Evolutionary conservation across 2,888 invertebrate species (phyloP), one percentile per base, ranked within the genome.

Genomic region (Drosophila peninsularis): DNA sequence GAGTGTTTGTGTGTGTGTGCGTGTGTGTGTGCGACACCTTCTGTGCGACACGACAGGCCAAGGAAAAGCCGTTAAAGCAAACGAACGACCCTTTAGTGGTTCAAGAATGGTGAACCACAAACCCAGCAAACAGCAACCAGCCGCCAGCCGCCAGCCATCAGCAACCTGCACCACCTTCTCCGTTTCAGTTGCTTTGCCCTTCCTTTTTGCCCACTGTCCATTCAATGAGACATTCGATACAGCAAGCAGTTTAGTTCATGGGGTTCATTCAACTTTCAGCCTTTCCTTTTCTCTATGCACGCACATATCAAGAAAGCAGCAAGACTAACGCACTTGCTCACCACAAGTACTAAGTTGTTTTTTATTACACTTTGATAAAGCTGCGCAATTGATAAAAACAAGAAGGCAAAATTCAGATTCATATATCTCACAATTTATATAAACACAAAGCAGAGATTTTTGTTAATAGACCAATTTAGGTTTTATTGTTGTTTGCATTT

Each of bases 191-290:
- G 52, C 39, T 56, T 52, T 45, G 10, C 63, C 52, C 45, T 47
- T 30, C 45, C 45, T 30, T 49, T 49, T 13, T 41, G 52, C 47
- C 54, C 64, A 70, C 54, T 71, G 71, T 55, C 65, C 61, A 53
- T 42, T 70, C 30, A 52, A 64, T 34, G 37, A 19, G 27, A 37
- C 39, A 47, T 52, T 50, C 34, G 21, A 19, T 36, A 36, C 36
- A 36, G 34, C 72, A 47, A 4, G 30, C 30, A 47, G 30, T 30
- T 47, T 17, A 67, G 61, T 62, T 64, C 64, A 49, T 44, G 45
- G 49, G 62, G 82, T 84, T 82, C 82, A 87, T 62, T 82, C 75
- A 87, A 82, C 82, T 84, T 81, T 81, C 61, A 42, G 58, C 81
- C 78, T 78, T 73, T 76, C 65, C 52, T 73, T 73, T 75, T 65